Percentiles rank a stretch among this genome's conserved stretches.
phyloP scores from a whole-genome alignment of 2,797 vertebrate species.

The Gila robusta region DNA sequence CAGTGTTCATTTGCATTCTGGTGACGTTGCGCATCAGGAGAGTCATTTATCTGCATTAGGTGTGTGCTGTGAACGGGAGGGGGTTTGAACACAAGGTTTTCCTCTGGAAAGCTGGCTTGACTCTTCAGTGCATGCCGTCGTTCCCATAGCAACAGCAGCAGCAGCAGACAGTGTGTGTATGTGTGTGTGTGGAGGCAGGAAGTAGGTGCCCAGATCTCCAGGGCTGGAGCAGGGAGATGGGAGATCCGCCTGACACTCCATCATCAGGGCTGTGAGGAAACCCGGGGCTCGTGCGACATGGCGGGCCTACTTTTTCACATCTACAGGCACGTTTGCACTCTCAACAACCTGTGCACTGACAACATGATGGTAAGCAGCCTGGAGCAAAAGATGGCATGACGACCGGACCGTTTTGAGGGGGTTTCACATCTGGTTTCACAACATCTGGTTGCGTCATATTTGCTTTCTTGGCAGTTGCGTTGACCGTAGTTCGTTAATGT shows the following conservation, averaged over 20 bases:
- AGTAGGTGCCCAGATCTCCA: slow-evolving; percentile 55
- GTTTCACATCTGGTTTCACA: slow-evolving; percentile 7
- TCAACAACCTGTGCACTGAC: slow-evolving; percentile 76
- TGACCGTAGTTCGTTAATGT: slow-evolving; percentile 7
- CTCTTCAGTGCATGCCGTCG: slow-evolving; percentile 76
- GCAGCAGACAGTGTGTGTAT: slow-evolving; percentile 78
- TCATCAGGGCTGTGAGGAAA: slow-evolving; percentile 20
- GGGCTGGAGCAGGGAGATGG: slow-evolving; percentile 73
- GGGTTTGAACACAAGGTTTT: slow-evolving; percentile 54
- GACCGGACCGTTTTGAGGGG: background rate
- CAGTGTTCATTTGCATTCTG: slow-evolving; percentile 25
- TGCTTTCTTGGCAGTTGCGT: slow-evolving; percentile 18
- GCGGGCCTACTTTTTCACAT: slow-evolving; percentile 79
- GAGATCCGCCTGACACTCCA: slow-evolving; percentile 56
- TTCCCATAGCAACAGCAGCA: slow-evolving; percentile 85
- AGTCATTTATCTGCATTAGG: slow-evolving; percentile 42
- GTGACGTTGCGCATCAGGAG: background rate
- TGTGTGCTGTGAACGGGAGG: slow-evolving; percentile 32
- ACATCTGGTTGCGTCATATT: slow-evolving; percentile 23
- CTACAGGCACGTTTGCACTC: slow-evolving; percentile 78
- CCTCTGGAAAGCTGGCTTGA: slow-evolving; percentile 74
- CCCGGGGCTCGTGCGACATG: slow-evolving; percentile 63
- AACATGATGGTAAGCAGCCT: slow-evolving; percentile 78
- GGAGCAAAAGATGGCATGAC: background rate
- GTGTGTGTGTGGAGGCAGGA: slow-evolving; percentile 69